Base-by-base conservation (phyloP, 2,113 vertebrate species). In the Tympanuchus pallidicinctus region DNA sequence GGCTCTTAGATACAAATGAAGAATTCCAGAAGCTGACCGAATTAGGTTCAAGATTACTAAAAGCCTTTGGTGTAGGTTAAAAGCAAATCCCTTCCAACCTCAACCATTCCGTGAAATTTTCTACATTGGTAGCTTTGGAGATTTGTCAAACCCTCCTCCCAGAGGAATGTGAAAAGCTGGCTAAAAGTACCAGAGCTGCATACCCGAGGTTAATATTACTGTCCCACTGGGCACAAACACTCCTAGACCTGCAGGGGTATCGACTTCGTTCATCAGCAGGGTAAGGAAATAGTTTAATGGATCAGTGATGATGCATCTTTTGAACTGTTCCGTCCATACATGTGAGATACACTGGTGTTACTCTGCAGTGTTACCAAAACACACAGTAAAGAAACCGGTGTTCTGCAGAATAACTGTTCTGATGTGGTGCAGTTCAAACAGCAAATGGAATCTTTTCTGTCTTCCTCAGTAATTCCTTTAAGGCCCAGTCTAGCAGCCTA, bases 341-440 rank as follows among this genome's bases (percentile, higher is more conserved):
- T 5, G 40, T 28, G 57, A 59, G 56, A 70, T 8, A 28, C 12
- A 6, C 6, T 2, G 54, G 10, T 30, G 27, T 40, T 27, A 7
- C 72, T 28, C 27, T 69, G 82, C 36, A 36, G 3, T 2, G 3
- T 19, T 34, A 48, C 4, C 2, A 75, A 50, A 73, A 63, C 28
- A 61, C 27, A 19, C 24, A n/a, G 40, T 7, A 63, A 57, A 27
- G 38, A 67, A 69, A 73, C 14, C 24, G n/a, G 28, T 8, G 6
- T 8, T 43, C 67, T 71, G 50, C 64, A 91, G 64, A 81, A 74
- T 45, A 69, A 52, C 38, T 36, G 38, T 43, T 40, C 71, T 1
- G 0, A 52, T 3, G 8, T 3, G n/a, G 30, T 36, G 34, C 19
- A 28, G 7, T 19, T 70, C 1, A 1, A 61, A 25, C 43, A 42